Percentiles rank a stretch among this genome's conserved stretches.
These are phyloP conservation scores for Pseudanteris insignis DNA, from an alignment of 2,888 invertebrate species.

Conservation along the genomic window DNA sequence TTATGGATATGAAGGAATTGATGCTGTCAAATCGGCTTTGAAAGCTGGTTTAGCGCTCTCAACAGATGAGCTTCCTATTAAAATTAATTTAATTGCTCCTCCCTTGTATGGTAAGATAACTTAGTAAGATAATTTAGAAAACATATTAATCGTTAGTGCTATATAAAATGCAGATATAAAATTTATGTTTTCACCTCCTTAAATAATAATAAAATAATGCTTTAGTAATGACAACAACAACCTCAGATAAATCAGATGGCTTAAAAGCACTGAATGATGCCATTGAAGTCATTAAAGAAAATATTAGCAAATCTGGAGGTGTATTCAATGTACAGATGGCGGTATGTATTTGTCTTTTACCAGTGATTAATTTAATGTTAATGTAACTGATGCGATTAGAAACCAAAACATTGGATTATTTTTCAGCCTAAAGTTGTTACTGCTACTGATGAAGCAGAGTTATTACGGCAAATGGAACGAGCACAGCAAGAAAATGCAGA, in stretches of 20 bases:
- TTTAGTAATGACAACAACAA: conserved; percentile 99
- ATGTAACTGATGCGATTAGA: too few relatives aligned
- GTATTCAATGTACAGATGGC: conserved; percentile 29
- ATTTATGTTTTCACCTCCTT: background rate
- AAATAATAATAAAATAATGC: too few relatives aligned
- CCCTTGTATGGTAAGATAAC: conserved; percentile 82
- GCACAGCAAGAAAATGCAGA: conserved; percentile 95
- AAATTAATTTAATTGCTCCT: conserved; percentile 98
- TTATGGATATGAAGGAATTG: conserved; percentile 99
- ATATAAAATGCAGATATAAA: background rate
- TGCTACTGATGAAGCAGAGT: conserved; percentile 96
- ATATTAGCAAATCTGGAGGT: conserved; percentile 70
- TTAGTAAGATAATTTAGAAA: background rate
- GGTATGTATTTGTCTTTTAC: conserved; percentile 27
- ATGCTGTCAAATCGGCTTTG: conserved; percentile 94
- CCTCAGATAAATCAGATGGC: conserved; percentile 94
- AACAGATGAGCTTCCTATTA: conserved; percentile 93
- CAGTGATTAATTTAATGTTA: background rate
- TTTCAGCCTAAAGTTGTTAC: conserved; percentile 79
- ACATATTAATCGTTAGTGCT: background rate
- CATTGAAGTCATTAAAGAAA: conserved; percentile 85
- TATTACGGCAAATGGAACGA: conserved; percentile 91
- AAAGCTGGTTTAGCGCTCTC: conserved; percentile 90
- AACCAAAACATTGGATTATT: background rate
- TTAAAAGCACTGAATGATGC: conserved; percentile 89